phyloP scores from a whole-genome alignment of 2,888 invertebrate genomes.

The Cantharis rustica region DNA sequence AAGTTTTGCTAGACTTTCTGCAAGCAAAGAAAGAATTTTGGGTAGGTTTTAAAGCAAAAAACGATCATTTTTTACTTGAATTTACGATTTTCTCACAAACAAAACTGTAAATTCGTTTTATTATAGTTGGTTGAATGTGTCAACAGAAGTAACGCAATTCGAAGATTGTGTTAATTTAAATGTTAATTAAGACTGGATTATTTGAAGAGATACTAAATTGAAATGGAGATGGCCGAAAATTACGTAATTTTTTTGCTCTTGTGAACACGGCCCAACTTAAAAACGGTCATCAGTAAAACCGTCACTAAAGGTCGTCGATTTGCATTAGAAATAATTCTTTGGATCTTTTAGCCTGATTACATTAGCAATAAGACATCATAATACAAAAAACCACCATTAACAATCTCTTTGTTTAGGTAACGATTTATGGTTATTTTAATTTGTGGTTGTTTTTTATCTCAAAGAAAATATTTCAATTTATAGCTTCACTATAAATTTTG shows the following conservation, averaged over 20 bases:
- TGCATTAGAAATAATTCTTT: neutral
- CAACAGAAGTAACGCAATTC: neutral
- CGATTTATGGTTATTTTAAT: conserved; percentile 2
- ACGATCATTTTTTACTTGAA: conserved; percentile 3
- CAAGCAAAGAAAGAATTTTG: neutral
- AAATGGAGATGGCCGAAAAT: neutral
- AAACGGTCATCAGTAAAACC: neutral
- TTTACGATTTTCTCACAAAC: conserved; percentile 3
- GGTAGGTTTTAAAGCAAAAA: neutral
- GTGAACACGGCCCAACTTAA: neutral
- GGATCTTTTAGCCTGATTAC: neutral
- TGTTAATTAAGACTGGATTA: neutral
- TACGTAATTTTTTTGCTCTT: neutral
- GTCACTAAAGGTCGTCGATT: neutral
- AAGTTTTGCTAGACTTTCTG: neutral
- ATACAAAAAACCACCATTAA: neutral
- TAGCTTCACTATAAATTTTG: neutral
- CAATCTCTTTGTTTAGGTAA: neutral
- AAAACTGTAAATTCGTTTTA: conserved; percentile 5
- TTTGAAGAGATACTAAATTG: neutral
- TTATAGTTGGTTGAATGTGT: neutral
- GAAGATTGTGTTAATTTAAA: neutral
- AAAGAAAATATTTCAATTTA: conserved; percentile 5
- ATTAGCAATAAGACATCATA: neutral
- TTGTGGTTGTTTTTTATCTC: neutral